phyloP scores from a whole-genome alignment of 2,113 vertebrate species.

The Vulpes ferrilata region DNA sequence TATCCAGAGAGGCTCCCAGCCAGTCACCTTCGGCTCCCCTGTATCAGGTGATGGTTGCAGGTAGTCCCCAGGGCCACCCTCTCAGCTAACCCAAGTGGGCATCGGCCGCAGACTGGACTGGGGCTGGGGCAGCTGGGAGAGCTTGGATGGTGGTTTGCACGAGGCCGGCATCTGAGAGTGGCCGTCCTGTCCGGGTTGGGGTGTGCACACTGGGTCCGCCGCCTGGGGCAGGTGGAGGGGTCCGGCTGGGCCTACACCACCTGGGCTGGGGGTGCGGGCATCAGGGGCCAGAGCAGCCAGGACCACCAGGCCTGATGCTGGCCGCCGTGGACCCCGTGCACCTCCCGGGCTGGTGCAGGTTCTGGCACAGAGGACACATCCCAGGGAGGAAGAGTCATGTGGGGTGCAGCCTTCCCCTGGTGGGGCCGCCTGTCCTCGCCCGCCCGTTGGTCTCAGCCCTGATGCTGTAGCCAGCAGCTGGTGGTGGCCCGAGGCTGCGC shows the following conservation, averaged over 20 bases:
- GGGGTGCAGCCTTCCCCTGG: no score
- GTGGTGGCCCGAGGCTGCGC: not conserved
- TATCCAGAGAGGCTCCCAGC: not conserved
- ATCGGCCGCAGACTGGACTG: not conserved
- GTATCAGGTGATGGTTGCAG: not conserved
- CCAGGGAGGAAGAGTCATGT: not conserved
- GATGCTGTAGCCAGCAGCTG: not conserved
- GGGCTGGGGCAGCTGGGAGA: not conserved
- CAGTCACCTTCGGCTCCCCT: not conserved
- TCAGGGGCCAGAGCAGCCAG: not conserved
- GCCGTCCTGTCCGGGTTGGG: not conserved
- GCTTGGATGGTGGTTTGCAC: accelerated
- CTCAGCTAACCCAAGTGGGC: not conserved
- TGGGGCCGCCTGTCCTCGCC: not conserved
- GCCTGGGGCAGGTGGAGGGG: not conserved
- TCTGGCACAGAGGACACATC: not conserved
- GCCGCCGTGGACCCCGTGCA: not conserved
- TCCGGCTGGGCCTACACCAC: accelerated
- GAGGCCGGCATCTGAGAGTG: not conserved
- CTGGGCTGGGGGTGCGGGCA: not conserved
- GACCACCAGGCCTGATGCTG: not conserved
- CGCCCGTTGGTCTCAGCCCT: not conserved
- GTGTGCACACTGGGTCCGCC: not conserved
- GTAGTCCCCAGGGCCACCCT: not conserved
- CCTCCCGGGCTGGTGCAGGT: not conserved